Evolutionary conservation across 2,888 invertebrate species (phyloP), one percentile per base, ranked within the genome.

Genomic region (Toxonevra muliebris): DNA sequence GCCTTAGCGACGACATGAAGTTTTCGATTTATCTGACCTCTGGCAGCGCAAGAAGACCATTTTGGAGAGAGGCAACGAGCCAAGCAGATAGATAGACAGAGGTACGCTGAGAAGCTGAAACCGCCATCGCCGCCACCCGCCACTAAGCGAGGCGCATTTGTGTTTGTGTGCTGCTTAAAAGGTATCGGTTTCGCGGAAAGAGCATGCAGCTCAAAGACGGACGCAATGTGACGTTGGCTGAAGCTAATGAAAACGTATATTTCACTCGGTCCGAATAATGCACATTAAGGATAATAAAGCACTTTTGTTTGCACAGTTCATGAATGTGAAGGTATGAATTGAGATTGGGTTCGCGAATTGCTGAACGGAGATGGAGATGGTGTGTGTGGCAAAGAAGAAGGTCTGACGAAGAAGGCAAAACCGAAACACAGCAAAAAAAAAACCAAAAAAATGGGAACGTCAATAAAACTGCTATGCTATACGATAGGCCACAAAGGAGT

Each of bases 201-300:
- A 30, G 57, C 52, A n/a, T 66, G 61, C 71, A 67, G 64, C 66
- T 59, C 62, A 59, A 68, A 59, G 65, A 66, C 30, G 30, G 3
- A 4, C 30, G 30, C 30, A 4, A 67, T 62, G 69, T 65, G 70
- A 64, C 70, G 68, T 65, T 60, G 69, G 71, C 71, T 69, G 65
- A 30, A 66, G 70, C 74, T 75, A 76, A 76, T 75, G 71, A 75
- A 76, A 74, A 73, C 73, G 68, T 74, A 71, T 74, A 72, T 75
- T 71, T 75, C 72, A 73, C 69, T 72, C 68, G 66, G 68, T 55
- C 30, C 71, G 73, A 71, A 74, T 73, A 71, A 76, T 72, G 74
- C 64, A 73, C 76, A 76, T 75, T 76, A 75, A 74, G 75, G 74
- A 75, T 72, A 75, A 75, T 76, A 76, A 76, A 76, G 72, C 72